Evolutionary conservation across 2,888 invertebrate genomes (phyloP).

Genomic region (Brachyptera putata): DNA sequence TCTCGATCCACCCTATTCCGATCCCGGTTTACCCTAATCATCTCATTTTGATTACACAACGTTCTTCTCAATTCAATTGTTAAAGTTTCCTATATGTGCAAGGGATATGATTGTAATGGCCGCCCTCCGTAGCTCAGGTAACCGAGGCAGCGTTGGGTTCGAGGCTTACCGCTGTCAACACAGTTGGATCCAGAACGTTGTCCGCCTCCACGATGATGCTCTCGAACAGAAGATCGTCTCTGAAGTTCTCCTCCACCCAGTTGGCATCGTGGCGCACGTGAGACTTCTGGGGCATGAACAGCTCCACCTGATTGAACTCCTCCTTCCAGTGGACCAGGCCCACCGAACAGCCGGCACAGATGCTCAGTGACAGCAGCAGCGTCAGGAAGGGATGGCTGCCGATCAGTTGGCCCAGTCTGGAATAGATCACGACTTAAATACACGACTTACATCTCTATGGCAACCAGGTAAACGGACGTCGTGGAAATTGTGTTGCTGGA

Average conservation of each 20-base stretch:
- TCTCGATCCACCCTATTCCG: too few species aligned
- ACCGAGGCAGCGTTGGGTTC: too few species aligned
- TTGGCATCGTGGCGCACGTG: slow-evolving; percentile 39
- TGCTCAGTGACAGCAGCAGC: slow-evolving; percentile 28
- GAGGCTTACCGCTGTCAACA: slow-evolving; percentile 43
- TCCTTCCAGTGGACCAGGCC: slow-evolving; percentile 43
- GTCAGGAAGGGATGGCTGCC: slow-evolving; percentile 32
- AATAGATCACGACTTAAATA: slow-evolving; percentile 9
- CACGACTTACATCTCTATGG: neutral
- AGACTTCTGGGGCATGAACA: slow-evolving; percentile 43
- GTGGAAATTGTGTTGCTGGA: too few species aligned
- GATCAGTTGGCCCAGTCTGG: slow-evolving; percentile 32
- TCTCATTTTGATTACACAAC: too few species aligned
- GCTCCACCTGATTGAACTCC: slow-evolving; percentile 42
- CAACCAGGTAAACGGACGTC: too few species aligned
- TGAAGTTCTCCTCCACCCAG: slow-evolving; percentile 43
- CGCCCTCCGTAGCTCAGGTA: too few species aligned
- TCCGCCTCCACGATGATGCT: slow-evolving; percentile 44
- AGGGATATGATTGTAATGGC: too few species aligned
- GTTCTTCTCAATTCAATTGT: too few species aligned
- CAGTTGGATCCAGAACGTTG: slow-evolving; percentile 43
- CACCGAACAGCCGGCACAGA: slow-evolving; percentile 38
- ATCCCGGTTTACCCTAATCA: too few species aligned
- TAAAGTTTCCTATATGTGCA: too few species aligned
- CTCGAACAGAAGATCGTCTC: slow-evolving; percentile 43